Evolutionary conservation across 1,140 invertebrate genomes (phyloP).

Genomic region (Aphidius gifuensis): DNA sequence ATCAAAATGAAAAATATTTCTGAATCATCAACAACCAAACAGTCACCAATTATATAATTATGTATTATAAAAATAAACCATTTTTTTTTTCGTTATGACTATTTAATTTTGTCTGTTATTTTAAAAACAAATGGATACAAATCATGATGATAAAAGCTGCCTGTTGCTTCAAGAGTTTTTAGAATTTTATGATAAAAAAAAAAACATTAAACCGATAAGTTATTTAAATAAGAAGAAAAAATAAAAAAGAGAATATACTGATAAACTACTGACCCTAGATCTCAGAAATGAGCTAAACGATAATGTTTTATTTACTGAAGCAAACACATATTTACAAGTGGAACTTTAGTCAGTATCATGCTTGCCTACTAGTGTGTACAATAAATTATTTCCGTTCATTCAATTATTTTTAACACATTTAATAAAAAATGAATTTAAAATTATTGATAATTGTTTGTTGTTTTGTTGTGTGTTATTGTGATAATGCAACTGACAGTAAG

Average conservation of each 20-base stretch:
- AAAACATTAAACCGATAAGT: slow-evolving; percentile 4
- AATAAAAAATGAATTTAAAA: slow-evolving; percentile 23
- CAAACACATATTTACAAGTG: slow-evolving; percentile 24
- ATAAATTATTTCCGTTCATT: slow-evolving; percentile 23
- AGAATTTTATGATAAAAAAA: background rate
- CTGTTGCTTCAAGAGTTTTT: too few relatives aligned
- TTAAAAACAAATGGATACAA: too few relatives aligned
- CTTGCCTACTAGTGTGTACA: slow-evolving; percentile 11
- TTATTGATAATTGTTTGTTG: slow-evolving; percentile 20
- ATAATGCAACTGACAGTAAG: slow-evolving; percentile 18
- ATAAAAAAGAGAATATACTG: slow-evolving; percentile 17
- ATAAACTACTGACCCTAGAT: slow-evolving; percentile 40
- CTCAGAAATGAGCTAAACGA: slow-evolving; percentile 33
- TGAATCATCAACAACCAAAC: too few relatives aligned
- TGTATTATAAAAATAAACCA: too few relatives aligned
- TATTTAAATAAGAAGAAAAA: background rate
- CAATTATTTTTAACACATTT: background rate
- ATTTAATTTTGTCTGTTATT: too few relatives aligned
- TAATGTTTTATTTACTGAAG: slow-evolving; percentile 33
- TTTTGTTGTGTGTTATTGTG: slow-evolving; percentile 15
- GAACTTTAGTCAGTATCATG: slow-evolving; percentile 20
- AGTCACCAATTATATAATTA: too few relatives aligned
- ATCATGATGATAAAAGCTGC: too few relatives aligned
- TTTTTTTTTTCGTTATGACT: too few relatives aligned
- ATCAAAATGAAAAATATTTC: too few relatives aligned